Base-by-base conservation (phyloP, 1,140 invertebrate genomes). In the Cecropterus lyciades region DNA sequence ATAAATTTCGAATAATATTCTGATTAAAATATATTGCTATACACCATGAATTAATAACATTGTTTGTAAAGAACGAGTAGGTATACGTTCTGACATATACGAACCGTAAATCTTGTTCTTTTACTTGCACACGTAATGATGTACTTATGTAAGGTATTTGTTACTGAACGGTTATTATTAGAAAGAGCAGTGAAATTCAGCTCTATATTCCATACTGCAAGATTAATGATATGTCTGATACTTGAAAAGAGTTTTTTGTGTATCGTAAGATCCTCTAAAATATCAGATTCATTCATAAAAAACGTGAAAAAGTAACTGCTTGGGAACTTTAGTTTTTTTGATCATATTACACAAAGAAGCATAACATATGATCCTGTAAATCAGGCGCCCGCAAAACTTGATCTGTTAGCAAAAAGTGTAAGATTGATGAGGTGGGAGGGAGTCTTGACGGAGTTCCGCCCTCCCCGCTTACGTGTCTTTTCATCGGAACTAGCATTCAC, bases 361-460 rank as follows among this genome's bases (percentile, higher is more conserved):
- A 53, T 69, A 67, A 69, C 64, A 17, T 67, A 69, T 65, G 64
- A 53, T 45, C 48, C 10, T n/a, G 24, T 70, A 49, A 52, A 67
- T 67, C 67, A 67, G 65, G 59, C 62, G 49, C 48, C 59, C 56
- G 52, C 57, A 64, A 71, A 70, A 72, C 67, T 70, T 65, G 72
- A 70, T 72, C 64, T 69, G 56, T 65, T 64, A 55, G 74, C 67
- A 72, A 77, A 80, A 75, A 77, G 69, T 57, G 56, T 60, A 70
- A 73, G 75, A 83, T 75, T 83, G 75, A 83, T 80, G 76, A 74
- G 52, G 30, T 27, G 63, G 65, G 46, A 45, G 63, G 65, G 53
- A 49, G 51, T 62, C 67, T 55, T 24, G 45, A 16, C 56, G 42
- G 45, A 43, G 42, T 59, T 65, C 48, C 65, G 15, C 57, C n/a